Base-by-base conservation (phyloP, 1,140 invertebrate species). In the Trachelipus rathkii region DNA sequence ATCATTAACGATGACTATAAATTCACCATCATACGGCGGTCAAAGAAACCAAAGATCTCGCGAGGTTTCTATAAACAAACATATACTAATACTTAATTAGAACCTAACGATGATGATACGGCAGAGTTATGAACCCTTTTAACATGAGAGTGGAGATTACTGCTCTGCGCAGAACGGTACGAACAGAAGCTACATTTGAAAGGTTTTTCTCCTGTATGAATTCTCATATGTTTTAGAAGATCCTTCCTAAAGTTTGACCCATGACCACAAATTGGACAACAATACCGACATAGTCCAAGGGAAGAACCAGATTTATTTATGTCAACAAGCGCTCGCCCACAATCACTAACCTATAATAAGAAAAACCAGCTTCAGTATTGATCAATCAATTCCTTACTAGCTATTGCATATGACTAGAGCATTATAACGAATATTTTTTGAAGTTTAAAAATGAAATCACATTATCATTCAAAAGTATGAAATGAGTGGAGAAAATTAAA, bases 181-280 rank as follows among this genome's bases (percentile, higher is more conserved):
- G 66, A 44, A 44, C 73, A 75, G 13, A 24, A 68, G 10, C 13
- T n/a, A 19, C 73, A 75, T 44, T 75, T 66, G 66, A 23, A 75
- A 15, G 73, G 73, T 60, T 75, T 75, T 75, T 75, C 73, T 13
- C 73, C 73, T 67, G 73, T 75, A 53, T 75, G 73, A 23, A 75
- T 75, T 6, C 73, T 46, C 11, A 67, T 75, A 43, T 75, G 73
- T 21, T 75, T 75, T 19, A 75, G 60, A 8, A 75, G 24, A 43
- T 75, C 73, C 67, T 75, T 75, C 23, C 69, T 75, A 60, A 68
- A 67, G 43, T 68, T 15, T 10, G 73, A 75, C 11, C 44, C 21
- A 11, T 75, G 73, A 15, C 73, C 73, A 33, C 73, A 75, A 43
- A 66, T 11, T n/a, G 73, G 68, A 33, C 73, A 75, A 13, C n/a